Conservation (phyloP, 2,888 invertebrate species). For the Helicoverpa assulta region DNA sequence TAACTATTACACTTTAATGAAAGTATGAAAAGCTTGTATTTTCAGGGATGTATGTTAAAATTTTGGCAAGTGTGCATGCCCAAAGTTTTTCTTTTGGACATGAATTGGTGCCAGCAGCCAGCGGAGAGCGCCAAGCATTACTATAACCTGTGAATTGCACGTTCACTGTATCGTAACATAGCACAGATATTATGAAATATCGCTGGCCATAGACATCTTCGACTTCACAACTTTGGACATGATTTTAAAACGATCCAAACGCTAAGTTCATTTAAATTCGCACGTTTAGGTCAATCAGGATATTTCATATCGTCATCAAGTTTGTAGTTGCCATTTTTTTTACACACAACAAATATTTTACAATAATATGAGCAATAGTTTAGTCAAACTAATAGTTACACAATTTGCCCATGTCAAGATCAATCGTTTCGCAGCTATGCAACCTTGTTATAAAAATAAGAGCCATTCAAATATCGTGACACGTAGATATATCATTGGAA, state of each 20-base stretch:
- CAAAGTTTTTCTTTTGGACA: constrained; percentile 29
- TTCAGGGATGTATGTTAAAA: constrained; percentile 14
- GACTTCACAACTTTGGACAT: neutral
- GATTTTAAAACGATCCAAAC: neutral
- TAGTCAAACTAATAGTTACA: constrained; percentile 4
- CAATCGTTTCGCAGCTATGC: constrained; percentile 63
- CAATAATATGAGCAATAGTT: neutral
- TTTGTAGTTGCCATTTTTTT: too few relatives aligned
- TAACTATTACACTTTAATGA: neutral
- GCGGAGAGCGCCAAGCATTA: constrained; percentile 28
- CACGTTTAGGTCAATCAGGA: too few relatives aligned
- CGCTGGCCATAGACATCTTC: neutral
- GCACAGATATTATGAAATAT: neutral
- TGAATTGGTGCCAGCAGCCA: constrained; percentile 40
- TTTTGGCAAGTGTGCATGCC: constrained; percentile 47
- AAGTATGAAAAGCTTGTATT: neutral
- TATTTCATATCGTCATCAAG: too few relatives aligned
- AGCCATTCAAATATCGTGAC: constrained; percentile 56
- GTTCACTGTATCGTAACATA: constrained; percentile 22
- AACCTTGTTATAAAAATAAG: constrained; percentile 76
- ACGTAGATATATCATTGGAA: neutral
- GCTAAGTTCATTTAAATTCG: too few relatives aligned
- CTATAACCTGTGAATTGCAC: constrained; percentile 30
- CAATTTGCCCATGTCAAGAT: constrained; percentile 61
- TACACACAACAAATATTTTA: too few relatives aligned